These are phyloP conservation scores for Austrofundulus limnaeus DNA, from an alignment of 2,113 vertebrate genomes.

Conservation along the genomic window DNA sequence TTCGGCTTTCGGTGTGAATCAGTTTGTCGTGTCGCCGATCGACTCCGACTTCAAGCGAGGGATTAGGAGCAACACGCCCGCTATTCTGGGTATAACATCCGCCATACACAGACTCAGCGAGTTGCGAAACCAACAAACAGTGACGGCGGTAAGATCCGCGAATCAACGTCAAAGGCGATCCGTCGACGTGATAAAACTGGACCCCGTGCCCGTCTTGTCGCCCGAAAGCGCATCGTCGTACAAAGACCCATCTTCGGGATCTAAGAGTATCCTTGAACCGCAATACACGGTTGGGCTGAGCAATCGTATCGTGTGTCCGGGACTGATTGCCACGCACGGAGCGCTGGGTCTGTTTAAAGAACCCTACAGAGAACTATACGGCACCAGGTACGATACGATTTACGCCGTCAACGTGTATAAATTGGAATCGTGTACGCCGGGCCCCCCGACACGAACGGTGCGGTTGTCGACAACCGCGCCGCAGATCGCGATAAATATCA, in stretches of 20 bases:
- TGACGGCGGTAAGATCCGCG: neutral
- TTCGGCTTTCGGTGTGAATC: conserved; percentile 9
- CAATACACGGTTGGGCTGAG: conserved; percentile 13
- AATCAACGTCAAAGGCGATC: too few species aligned
- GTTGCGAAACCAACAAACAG: conserved; percentile 4
- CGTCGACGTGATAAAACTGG: too few species aligned
- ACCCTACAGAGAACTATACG: conserved; percentile 7
- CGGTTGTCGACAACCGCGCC: accelerated
- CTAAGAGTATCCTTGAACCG: conserved; percentile 1
- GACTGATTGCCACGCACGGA: conserved; percentile 2
- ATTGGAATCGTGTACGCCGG: conserved; percentile 10
- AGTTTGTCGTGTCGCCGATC: conserved; percentile 2
- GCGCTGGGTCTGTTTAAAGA: conserved; percentile 13
- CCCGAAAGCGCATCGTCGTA: neutral
- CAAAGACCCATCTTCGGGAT: neutral
- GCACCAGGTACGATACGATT: conserved; percentile 24
- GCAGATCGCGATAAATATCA: conserved; percentile 3
- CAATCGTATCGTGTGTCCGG: neutral
- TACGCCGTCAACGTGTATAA: conserved; percentile 4
- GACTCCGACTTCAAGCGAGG: conserved; percentile 19
- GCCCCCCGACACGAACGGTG: neutral
- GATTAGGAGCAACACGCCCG: neutral
- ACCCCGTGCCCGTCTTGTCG: neutral
- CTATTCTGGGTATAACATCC: conserved; percentile 5
- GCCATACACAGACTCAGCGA: conserved; percentile 12